Evolutionary conservation across 2,888 invertebrate species (phyloP), one percentile per base, ranked within the genome.

Genomic region (Iselma pallidipennis): DNA sequence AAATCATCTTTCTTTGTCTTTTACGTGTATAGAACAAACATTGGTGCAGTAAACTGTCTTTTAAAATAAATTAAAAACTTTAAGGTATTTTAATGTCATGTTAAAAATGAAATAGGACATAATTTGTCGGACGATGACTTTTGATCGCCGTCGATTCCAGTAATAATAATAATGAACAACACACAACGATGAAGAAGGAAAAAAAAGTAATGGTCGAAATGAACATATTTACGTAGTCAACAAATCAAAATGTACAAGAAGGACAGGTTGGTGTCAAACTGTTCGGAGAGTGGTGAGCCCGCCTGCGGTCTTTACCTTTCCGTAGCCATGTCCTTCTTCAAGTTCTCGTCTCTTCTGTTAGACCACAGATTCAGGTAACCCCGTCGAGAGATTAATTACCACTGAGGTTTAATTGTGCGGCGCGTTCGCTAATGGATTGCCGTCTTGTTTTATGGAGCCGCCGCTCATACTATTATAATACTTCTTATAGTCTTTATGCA

Each of bases 371-470:
- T 59, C 60, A 59, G 58, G 54, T 49, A 50, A 29, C 64, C 68
- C 69, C 66, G 65, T 57, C 57, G 69, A 57, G 69, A 67, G 69
- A 69, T 69, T 69, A 69, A 69, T 69, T 66, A 64, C 66, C 63
- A 54, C 59, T 23, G 61, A 66, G 69, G 60, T 65, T 69, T 69
- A 69, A 69, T 69, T 69, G 67, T 65, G 63, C 62, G 66, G 64
- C 67, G 67, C 69, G 67, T 62, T 66, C 58, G 66, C 69, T 69
- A 67, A 69, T 67, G 69, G 67, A 69, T 64, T 66, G 65, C 65
- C 62, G 63, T 66, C 69, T 61, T 61, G 65, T 65, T 59, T 61
- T 65, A 58, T 65, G 61, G 62, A 58, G 61, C 60, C 64, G 60
- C 60, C 55, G 58, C 59, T 63, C 59, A 55, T 25, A 25, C 53